phyloP scores from a whole-genome alignment of 1,140 invertebrate species.

The Drosophila subpulchrella region DNA sequence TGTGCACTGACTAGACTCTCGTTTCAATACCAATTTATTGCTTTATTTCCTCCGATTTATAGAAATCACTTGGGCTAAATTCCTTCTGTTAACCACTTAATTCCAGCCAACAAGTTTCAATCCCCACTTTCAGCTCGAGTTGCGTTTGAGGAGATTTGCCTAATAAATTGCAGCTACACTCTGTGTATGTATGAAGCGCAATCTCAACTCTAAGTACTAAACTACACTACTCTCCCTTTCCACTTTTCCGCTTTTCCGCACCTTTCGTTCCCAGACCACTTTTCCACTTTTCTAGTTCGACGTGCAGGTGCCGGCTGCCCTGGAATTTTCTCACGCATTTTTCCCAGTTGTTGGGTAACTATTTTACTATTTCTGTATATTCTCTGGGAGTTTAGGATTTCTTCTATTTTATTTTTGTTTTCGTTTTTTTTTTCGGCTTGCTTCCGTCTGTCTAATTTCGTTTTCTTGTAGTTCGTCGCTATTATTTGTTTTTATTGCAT shows the following conservation, averaged over 20 bases:
- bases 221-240: slow-evolving; percentile 28
- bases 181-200: slow-evolving; percentile 13
- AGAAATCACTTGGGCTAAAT: slow-evolving; percentile 4
- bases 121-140: slow-evolving; percentile 3
- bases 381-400: slow-evolving; percentile 20
- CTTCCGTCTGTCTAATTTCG: slow-evolving; percentile 78
- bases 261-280: slow-evolving; percentile 4
- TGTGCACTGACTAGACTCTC: too few species aligned
- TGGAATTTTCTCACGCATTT: slow-evolving; percentile 77
- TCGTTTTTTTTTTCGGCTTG: slow-evolving; percentile 28
- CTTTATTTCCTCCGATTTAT: background rate
- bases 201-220: slow-evolving; percentile 15
- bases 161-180: slow-evolving; percentile 54
- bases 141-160: slow-evolving; percentile 20
- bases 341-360: slow-evolving; percentile 19
- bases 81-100: slow-evolving; percentile 1
- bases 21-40: background rate
- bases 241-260: slow-evolving; percentile 24
- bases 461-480: slow-evolving; percentile 76
- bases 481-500: slow-evolving; percentile 83
- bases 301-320: slow-evolving; percentile 53
- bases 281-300: slow-evolving; percentile 12
- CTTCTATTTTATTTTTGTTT: slow-evolving; percentile 13
- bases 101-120: background rate
- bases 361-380: slow-evolving; percentile 42